Base-by-base conservation (phyloP, 2,113 vertebrate species). In the Macquaria ambigua region DNA sequence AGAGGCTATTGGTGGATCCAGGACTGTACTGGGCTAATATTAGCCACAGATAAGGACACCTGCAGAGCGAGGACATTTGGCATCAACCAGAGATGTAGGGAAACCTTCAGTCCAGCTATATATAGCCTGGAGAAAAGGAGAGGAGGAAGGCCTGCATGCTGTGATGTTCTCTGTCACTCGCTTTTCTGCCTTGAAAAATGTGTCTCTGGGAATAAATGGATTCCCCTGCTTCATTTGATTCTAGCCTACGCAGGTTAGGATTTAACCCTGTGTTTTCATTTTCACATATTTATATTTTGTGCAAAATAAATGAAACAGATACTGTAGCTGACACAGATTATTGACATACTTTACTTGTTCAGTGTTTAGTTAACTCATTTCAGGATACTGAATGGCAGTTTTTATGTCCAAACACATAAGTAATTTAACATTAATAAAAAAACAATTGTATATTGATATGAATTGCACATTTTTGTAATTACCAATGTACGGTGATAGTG, bases 1-100 rank as follows among this genome's bases (percentile, higher is more conserved):
- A 72, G 64, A 83, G 28, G 15, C 41, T 5, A 37, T 69, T 63
- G 73, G 85, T 85, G 79, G 81, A 92, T 75, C 52, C 73, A 62
- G 53, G 25, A 11, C 11, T 41, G 68, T 48, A 21, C 56, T 18
- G 82, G 74, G 75, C 79, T 92, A 92, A 93, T 88, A 90, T 94
- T 91, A 93, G 90, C 82, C 67, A 70, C 86, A 86, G 82, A 91
- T 86, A 79, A 73, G 86, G 82, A 90, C 87, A 79, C 87, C 87
- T 92, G 84, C 85, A 70, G 89, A 84, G 85, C 12, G 55, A 79
- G 75, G 77, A 85, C 88, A 82, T 87, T 81, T 89, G 86, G 89
- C 81, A 77, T 76, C 82, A 66, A 70, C 55, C 43, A 34, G 72
- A 59, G 76, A 74, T 77, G 37, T 25, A 79, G n/a, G 31, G 75